These are phyloP conservation scores for Tragelaphus imberbis DNA, from an alignment of 2,113 vertebrate species.

Conservation along the genomic window DNA sequence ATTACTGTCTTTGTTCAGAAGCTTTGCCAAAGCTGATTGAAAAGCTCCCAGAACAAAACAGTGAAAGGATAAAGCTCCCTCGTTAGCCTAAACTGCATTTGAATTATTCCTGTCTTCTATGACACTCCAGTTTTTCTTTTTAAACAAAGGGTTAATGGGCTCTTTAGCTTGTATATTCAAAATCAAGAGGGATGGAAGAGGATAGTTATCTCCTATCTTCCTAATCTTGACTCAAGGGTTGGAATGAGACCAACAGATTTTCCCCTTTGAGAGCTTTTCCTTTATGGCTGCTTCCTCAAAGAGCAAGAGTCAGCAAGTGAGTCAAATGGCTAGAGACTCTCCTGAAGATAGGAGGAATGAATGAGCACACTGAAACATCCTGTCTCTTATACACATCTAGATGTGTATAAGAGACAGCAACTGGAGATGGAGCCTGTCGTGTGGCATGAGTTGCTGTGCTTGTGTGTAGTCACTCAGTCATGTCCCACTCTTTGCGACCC, in stretches of 20 bases:
- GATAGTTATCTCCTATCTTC: background rate
- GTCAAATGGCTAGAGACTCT: constrained; percentile 33
- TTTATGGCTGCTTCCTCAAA: background rate
- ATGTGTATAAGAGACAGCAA: too few relatives aligned
- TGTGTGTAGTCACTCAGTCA: too few relatives aligned
- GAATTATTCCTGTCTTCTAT: constrained; percentile 34
- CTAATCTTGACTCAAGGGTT: background rate
- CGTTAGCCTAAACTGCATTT: constrained; percentile 43
- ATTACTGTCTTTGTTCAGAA: constrained; percentile 63
- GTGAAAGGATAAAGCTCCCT: constrained; percentile 34
- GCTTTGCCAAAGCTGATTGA: constrained; percentile 26
- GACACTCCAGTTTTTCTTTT: constrained; percentile 31
- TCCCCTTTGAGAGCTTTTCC: background rate
- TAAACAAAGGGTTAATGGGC: constrained; percentile 27
- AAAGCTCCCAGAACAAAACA: constrained; percentile 17
- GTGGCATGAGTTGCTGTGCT: too few relatives aligned
- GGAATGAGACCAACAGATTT: background rate
- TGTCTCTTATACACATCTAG: too few relatives aligned
- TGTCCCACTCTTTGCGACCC: too few relatives aligned
- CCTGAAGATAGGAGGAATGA: constrained; percentile 3
- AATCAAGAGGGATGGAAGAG: background rate
- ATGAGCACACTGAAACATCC: constrained; percentile 32
- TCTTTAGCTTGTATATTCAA: constrained; percentile 10
- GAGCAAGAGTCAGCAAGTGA: background rate
- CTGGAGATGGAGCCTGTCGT: too few relatives aligned